These are phyloP conservation scores for Drosophila setosimentum DNA, from an alignment of 2,888 invertebrate species.

Conservation along the genomic window DNA sequence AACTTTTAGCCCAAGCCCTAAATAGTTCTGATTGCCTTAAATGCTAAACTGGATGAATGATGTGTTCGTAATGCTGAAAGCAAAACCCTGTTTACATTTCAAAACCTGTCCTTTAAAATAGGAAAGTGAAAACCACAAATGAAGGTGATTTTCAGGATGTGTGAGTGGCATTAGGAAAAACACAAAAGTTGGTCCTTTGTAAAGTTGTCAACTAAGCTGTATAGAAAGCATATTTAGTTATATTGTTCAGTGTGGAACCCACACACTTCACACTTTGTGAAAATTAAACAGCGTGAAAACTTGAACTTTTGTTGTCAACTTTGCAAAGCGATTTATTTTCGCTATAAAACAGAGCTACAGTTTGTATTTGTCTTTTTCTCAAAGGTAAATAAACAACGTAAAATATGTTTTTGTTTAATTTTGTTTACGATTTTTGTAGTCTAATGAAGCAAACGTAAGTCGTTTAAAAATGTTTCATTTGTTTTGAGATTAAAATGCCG, in stretches of 20 bases:
- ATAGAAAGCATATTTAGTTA: slow-evolving; percentile 6
- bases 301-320: slow-evolving; percentile 40
- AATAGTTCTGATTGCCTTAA: slow-evolving; percentile 28
- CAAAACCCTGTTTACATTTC: slow-evolving; percentile 28
- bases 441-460: slow-evolving; percentile 63
- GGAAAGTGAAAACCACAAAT: neutral
- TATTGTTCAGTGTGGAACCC: slow-evolving; percentile 17
- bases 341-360: slow-evolving; percentile 27
- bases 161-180: neutral
- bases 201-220: slow-evolving; percentile 24
- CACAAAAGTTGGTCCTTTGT: slow-evolving; percentile 24
- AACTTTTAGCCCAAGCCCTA: slow-evolving; percentile 29
- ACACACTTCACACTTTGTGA: slow-evolving; percentile 17
- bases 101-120: neutral
- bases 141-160: slow-evolving; percentile 17
- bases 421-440: slow-evolving; percentile 16
- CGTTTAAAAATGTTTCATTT: slow-evolving; percentile 30
- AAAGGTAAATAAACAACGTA: slow-evolving; percentile 56
- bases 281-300: slow-evolving; percentile 41
- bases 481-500: slow-evolving; percentile 8
- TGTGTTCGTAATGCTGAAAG: slow-evolving; percentile 6
- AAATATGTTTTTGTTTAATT: slow-evolving; percentile 24
- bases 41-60: slow-evolving; percentile 6
- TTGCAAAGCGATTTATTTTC: slow-evolving; percentile 26
- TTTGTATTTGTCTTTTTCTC: slow-evolving; percentile 60